phyloP scores from a whole-genome alignment of 2,888 invertebrate genomes.

The Agrochola lota region DNA sequence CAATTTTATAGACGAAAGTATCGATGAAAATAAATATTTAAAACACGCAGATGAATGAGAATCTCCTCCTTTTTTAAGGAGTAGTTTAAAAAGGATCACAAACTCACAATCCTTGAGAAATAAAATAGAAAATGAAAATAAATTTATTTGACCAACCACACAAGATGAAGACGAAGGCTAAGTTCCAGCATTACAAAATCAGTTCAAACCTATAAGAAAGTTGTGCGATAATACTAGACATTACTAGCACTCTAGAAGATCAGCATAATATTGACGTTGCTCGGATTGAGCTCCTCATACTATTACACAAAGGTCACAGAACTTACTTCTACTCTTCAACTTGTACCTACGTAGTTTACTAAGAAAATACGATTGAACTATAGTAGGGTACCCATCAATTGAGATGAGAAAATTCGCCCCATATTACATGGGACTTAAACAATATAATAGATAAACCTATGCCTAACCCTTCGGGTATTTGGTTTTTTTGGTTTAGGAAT shows the following conservation, averaged over 20 bases:
- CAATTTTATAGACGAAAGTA: no score
- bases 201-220: not conserved
- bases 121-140: not conserved
- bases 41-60: no score
- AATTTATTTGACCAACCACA: not conserved
- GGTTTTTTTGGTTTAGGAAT: no score
- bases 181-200: not conserved
- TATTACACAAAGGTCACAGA: conserved; percentile 27
- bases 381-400: not conserved
- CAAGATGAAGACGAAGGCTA: not conserved
- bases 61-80: no score
- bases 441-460: not conserved
- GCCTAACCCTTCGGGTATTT: not conserved
- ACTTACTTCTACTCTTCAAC: conserved; percentile 32
- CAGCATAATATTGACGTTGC: conserved; percentile 39
- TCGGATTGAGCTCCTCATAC: conserved; percentile 10
- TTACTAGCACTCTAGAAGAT: conserved; percentile 20
- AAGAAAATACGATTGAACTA: conserved; percentile 30
- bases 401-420: not conserved
- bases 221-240: conserved; percentile 15
- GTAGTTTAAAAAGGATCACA: not conserved
- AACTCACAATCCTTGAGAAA: not conserved
- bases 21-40: no score
- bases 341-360: conserved; percentile 17
- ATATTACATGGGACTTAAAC: not conserved